Conservation (phyloP, 1,140 invertebrate species). For the Caenorhabditis briggsae region DNA sequence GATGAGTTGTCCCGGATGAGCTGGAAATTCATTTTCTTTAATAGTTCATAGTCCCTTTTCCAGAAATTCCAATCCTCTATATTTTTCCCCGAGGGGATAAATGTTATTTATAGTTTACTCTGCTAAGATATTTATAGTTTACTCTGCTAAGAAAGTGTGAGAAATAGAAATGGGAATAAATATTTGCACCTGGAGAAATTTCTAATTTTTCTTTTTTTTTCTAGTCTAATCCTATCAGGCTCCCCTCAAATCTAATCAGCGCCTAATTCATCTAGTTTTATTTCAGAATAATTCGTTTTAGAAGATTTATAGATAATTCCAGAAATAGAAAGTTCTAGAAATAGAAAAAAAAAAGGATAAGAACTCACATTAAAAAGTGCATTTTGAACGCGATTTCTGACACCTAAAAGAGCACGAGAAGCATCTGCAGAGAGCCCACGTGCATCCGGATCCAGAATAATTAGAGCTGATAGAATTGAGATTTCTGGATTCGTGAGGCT, state of each 20-base stretch:
- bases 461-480: constrained; percentile 62
- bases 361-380: constrained; percentile 63
- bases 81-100: neutral
- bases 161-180: neutral
- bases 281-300: neutral
- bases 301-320: neutral
- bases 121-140: neutral
- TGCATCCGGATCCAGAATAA: constrained; percentile 64
- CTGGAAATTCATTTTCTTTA: constrained; percentile 9
- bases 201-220: neutral
- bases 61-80: too few relatives aligned
- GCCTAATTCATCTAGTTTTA: neutral
- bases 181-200: constrained; percentile 14
- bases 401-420: constrained; percentile 21
- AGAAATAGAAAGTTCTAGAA: neutral
- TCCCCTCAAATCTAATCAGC: constrained; percentile 5
- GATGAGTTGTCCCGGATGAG: constrained; percentile 61
- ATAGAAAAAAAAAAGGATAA: too few relatives aligned
- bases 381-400: constrained; percentile 66
- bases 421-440: constrained; percentile 49
- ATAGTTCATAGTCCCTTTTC: neutral
- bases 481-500: constrained; percentile 63
- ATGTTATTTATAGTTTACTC: constrained; percentile 6
- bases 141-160: too few relatives aligned
- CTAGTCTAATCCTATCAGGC: neutral